A percentile compares a stretch with the other conserved stretches of the same genome.
Evolutionary conservation across 1,140 invertebrate species (phyloP).

Genomic region (Teleogryllus occipitalis): DNA sequence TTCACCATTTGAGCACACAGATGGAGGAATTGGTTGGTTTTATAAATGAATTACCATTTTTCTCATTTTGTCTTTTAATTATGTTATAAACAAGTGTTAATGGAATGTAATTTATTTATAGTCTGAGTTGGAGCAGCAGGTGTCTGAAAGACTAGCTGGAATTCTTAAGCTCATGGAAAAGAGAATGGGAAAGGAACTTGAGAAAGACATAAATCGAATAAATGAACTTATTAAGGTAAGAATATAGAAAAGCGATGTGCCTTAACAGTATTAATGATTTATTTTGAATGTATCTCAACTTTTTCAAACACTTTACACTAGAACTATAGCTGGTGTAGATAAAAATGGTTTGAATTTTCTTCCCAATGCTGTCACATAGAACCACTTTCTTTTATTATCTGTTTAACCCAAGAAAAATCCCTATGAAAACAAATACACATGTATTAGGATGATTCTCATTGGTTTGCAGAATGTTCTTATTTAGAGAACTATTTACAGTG

Average conservation of each 20-base stretch:
- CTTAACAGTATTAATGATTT: constrained; percentile 14
- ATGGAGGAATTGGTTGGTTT: constrained; percentile 76
- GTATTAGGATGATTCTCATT: too few relatives aligned
- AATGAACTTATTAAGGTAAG: constrained; percentile 68
- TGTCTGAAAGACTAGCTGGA: constrained; percentile 52
- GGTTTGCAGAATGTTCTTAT: too few relatives aligned
- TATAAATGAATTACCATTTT: not conserved
- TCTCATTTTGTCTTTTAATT: not conserved
- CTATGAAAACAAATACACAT: too few relatives aligned
- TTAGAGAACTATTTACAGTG: too few relatives aligned
- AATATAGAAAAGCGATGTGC: not conserved
- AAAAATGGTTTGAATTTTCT: too few relatives aligned
- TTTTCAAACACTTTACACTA: too few relatives aligned
- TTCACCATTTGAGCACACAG: constrained; percentile 83
- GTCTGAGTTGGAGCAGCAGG: constrained; percentile 49
- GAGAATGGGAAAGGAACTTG: constrained; percentile 45
- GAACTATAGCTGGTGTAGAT: too few relatives aligned
- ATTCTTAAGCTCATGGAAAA: constrained; percentile 58
- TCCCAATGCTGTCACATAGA: too few relatives aligned
- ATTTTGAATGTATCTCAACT: constrained; percentile 23
- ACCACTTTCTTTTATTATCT: too few relatives aligned
- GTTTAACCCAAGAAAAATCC: too few relatives aligned
- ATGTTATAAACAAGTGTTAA: too few relatives aligned
- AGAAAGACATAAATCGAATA: constrained; percentile 58
- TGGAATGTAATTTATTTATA: constrained; percentile 27